Percentiles rank a stretch among this genome's conserved stretches.
These are phyloP conservation scores for Eulithis testata DNA, from an alignment of 2,888 invertebrate genomes.

Conservation along the genomic window DNA sequence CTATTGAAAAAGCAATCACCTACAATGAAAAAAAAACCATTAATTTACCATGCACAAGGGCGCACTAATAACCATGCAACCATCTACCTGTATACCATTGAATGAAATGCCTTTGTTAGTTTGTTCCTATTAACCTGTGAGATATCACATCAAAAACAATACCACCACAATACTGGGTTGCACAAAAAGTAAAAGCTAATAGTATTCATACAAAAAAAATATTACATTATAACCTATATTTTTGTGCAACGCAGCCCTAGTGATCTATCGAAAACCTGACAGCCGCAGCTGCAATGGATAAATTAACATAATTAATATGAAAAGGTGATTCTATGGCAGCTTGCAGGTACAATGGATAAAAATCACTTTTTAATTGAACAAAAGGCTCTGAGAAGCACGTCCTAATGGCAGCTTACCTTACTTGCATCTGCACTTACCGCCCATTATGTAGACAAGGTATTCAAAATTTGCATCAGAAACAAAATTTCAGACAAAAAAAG, in stretches of 20 bases:
- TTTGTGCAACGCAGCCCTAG: too few relatives aligned
- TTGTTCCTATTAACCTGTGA: constrained; percentile 3
- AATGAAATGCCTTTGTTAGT: constrained; percentile 4
- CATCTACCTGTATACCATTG: background rate
- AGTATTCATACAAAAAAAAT: too few relatives aligned
- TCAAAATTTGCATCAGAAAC: constrained; percentile 61
- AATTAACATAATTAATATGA: constrained; percentile 3
- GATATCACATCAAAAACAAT: constrained; percentile 3
- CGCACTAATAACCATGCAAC: constrained; percentile 3
- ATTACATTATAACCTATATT: too few relatives aligned
- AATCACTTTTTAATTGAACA: constrained; percentile 9
- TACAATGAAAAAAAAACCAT: constrained; percentile 51
- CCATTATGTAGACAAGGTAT: constrained; percentile 63
- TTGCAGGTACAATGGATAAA: constrained; percentile 13
- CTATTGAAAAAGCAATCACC: constrained; percentile 48
- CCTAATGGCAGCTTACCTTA: constrained; percentile 42
- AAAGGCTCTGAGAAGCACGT: constrained; percentile 43
- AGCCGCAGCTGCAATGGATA: background rate
- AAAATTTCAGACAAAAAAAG: constrained; percentile 44
- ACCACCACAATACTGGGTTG: background rate
- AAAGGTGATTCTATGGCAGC: constrained; percentile 13
- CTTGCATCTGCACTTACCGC: constrained; percentile 66
- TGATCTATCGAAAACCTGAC: background rate
- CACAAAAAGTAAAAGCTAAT: too few relatives aligned
- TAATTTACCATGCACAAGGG: constrained; percentile 17